Evolutionary conservation across 1,140 invertebrate genomes (phyloP).

Genomic region (Ectropis grisescens): DNA sequence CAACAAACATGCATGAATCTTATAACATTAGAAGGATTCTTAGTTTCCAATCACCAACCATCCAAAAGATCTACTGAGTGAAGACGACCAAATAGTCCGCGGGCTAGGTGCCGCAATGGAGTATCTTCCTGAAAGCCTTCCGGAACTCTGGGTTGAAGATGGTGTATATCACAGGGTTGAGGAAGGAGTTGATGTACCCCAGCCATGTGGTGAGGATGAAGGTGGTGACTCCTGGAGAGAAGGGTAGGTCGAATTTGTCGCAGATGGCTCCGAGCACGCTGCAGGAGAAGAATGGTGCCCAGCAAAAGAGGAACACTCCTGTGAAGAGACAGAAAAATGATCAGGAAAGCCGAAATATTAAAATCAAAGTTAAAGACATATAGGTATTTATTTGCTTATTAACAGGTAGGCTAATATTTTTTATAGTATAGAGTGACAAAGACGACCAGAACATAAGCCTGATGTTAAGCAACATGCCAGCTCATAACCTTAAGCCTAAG

Average conservation of each 20-base stretch:
- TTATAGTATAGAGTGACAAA: no score
- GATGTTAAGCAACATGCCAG: no score
- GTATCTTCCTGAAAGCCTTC: constrained; percentile 97
- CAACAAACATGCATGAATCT: constrained; percentile 1
- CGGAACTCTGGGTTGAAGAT: constrained; percentile 99
- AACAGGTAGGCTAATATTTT: no score
- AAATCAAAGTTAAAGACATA: no score
- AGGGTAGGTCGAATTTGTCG: constrained; percentile 85
- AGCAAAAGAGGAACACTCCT: constrained; percentile 96
- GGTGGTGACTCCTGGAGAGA: constrained; percentile 87
- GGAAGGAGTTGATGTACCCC: constrained; percentile 98
- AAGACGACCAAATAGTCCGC: constrained; percentile 64
- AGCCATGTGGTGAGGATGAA: constrained; percentile 98
- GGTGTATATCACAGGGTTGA: constrained; percentile 99
- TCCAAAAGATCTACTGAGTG: constrained; percentile 38
- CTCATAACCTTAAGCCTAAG: no score
- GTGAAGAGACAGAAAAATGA: constrained; percentile 32
- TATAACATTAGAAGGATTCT: constrained; percentile 2
- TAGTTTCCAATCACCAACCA: no score
- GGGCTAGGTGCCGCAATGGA: constrained; percentile 75
- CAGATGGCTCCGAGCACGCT: constrained; percentile 97
- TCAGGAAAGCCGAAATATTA: no score
- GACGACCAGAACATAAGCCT: no score
- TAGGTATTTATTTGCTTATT: no score
- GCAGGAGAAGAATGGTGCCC: constrained; percentile 99